Evolutionary conservation across 64 coral and sea anemone species (phyloP).

Genomic region (Cladopsammia gracilis): DNA sequence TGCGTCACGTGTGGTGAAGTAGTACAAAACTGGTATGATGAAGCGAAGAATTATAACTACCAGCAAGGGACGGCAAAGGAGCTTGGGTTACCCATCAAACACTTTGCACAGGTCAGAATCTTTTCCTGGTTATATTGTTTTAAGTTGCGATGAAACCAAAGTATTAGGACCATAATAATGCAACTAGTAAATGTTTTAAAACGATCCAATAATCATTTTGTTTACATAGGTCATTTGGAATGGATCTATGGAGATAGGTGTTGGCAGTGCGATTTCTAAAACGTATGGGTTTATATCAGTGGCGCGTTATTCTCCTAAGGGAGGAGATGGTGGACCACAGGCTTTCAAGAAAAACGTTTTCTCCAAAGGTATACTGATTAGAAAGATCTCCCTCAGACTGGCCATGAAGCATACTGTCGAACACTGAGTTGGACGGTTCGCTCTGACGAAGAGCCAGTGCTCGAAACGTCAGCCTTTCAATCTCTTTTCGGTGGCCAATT

Average conservation of each 20-base stretch:
- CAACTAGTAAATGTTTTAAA: too few species aligned
- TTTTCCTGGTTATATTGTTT: neutral
- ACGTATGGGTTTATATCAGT: conserved; percentile 37
- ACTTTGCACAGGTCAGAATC: conserved; percentile 42
- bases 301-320: conserved; percentile 43
- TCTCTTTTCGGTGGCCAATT: too few species aligned
- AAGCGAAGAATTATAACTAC: conserved; percentile 58
- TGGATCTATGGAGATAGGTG: conserved; percentile 40
- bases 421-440: too few species aligned
- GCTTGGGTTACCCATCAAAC: conserved; percentile 35
- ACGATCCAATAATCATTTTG: neutral
- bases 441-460: too few species aligned
- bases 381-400: too few species aligned
- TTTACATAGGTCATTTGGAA: conserved; percentile 22
- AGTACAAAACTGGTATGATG: conserved; percentile 59
- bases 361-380: neutral
- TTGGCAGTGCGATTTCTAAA: conserved; percentile 43
- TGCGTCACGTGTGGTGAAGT: conserved; percentile 64
- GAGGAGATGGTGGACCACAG: conserved; percentile 26
- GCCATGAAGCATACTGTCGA: too few species aligned
- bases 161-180: too few species aligned
- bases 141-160: neutral
- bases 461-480: too few species aligned
- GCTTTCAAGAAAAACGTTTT: conserved; percentile 41
- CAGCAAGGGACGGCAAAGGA: conserved; percentile 29